Base-by-base conservation (phyloP, 2,113 vertebrate genomes). In the Colistium nudipinnis region DNA sequence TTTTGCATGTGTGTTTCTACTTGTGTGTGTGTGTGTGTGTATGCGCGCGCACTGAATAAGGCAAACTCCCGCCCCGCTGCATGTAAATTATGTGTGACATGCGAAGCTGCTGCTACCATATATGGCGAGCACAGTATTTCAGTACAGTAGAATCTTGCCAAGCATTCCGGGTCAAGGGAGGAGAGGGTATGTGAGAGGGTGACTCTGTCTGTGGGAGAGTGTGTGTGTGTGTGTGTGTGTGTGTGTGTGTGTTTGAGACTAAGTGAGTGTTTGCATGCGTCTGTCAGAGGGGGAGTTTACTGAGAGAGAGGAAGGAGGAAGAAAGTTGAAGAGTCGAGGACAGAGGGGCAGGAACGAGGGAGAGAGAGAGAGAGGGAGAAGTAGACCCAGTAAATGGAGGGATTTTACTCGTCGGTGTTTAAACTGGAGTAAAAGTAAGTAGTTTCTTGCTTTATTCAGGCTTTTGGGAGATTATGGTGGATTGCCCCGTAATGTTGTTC, bases 1-100 rank as follows among this genome's bases (percentile, higher is more conserved):
- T 54, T 70, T 62, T 67, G 62, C 86, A 74, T 86, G 85, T 80
- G 62, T 66, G 63, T 65, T n/a, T n/a, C n/a, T n/a, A n/a, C n/a
- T 16, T 55, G 47, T 65, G 82, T 82, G 64, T 60, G 16, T 57
- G 53, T 66, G 83, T 83, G 80, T 84, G 39, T 53, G 51, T 68
- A 68, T 76, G 74, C 72, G 77, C 78, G 83, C 76, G 83, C 76
- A 80, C 84, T 75, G 66, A 64, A 84, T 85, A 76, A 54, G 92
- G 89, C 89, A 87, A 93, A 91, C 90, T 90, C 90, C 88, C 88
- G 88, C 89, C 92, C 90, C 80, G 61, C 86, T 57, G 62, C 91
- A 93, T 95, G 91, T 94, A 93, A 94, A 95, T 95, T 89, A 91
- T 86, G 89, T 90, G 92, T 93, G 95, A 93, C 93, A 94, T 94